Base-by-base conservation (phyloP, 2,888 invertebrate species). In the Nymphalis c-album region DNA sequence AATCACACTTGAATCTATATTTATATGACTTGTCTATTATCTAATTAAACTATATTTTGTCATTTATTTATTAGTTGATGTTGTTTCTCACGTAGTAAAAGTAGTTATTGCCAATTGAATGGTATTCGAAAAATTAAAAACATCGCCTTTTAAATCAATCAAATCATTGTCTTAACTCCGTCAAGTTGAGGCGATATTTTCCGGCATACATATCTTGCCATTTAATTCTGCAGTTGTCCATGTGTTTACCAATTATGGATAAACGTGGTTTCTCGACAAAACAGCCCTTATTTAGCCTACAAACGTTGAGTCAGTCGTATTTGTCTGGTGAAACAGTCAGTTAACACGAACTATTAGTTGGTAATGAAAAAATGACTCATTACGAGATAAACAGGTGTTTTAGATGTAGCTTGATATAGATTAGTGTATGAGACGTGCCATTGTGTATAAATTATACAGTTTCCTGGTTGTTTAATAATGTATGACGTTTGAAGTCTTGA, bases 131-230 rank as follows among this genome's bases (percentile, higher is more conserved):
- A 70, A 68, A 63, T 50, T 65, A 64, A 71, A 70, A 70, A 69
- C 70, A 64, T n/a, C 60, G 61, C 60, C 66, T 68, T 70, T 69
- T 65, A 74, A 61, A 72, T 79, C 79, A 78, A 81, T 84, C 78
- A 82, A 80, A 75, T 77, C 74, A 76, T 71, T 72, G 31, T 62
- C 40, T 50, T 74, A 74, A 71, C 76, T 76, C 74, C 59, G 77
- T 75, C 76, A 77, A 59, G 80, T 80, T 74, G 72, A 71, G 63
- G 68, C 63, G 75, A 80, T 67, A 73, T 85, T 84, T 89, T 88
- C 90, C 86, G 86, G 85, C 86, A 88, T 87, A 85, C 86, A 88
- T 87, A 85, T 82, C 83, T 84, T 83, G 77, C 87, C 88, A 82
- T 88, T 82, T 85, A 76, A 63, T 84, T 83, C 74, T 59, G 75